A percentile compares a stretch with the other conserved stretches of the same genome.
These are phyloP conservation scores for Oxycera nigricornis DNA, from an alignment of 2,888 invertebrate species.

Conservation along the genomic window DNA sequence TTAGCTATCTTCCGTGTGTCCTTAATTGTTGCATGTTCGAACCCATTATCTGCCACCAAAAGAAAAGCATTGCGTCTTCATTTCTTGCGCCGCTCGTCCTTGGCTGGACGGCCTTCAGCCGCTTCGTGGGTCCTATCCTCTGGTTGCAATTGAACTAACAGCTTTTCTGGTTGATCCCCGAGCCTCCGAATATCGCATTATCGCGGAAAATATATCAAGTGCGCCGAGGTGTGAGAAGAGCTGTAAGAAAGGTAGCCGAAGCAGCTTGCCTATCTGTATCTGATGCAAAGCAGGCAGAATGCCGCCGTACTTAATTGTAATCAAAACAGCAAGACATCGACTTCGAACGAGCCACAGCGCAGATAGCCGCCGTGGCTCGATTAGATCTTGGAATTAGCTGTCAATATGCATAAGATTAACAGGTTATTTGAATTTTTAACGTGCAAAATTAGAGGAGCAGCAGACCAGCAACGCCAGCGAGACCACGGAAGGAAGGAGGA, in stretches of 20 bases:
- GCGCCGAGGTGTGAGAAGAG: conserved; percentile 29
- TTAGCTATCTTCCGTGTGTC: not conserved
- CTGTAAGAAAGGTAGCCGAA: conserved; percentile 28
- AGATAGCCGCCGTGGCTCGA: conserved; percentile 23
- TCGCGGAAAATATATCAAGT: conserved; percentile 34
- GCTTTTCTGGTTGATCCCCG: conserved; percentile 1
- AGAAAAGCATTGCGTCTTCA: not conserved
- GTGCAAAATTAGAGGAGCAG: conserved; percentile 32
- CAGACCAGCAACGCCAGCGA: not conserved
- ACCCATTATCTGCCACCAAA: not conserved
- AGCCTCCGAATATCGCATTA: conserved; percentile 29
- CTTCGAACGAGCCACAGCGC: conserved; percentile 32
- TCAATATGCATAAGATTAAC: conserved; percentile 42
- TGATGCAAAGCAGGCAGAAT: conserved; percentile 35
- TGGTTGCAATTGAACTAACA: not conserved
- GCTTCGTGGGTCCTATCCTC: not conserved
- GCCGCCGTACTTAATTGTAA: conserved; percentile 41
- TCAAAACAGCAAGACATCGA: conserved; percentile 39
- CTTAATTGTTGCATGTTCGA: not conserved
- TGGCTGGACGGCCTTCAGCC: not conserved
- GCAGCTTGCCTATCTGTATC: conserved; percentile 35
- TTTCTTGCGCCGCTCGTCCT: not conserved
- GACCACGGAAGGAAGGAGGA: not conserved
- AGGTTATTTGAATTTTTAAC: conserved; percentile 39
- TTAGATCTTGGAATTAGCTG: conserved; percentile 41